Evolutionary conservation across 2,113 vertebrate genomes (phyloP).

Genomic region (Rostratula benghalensis): DNA sequence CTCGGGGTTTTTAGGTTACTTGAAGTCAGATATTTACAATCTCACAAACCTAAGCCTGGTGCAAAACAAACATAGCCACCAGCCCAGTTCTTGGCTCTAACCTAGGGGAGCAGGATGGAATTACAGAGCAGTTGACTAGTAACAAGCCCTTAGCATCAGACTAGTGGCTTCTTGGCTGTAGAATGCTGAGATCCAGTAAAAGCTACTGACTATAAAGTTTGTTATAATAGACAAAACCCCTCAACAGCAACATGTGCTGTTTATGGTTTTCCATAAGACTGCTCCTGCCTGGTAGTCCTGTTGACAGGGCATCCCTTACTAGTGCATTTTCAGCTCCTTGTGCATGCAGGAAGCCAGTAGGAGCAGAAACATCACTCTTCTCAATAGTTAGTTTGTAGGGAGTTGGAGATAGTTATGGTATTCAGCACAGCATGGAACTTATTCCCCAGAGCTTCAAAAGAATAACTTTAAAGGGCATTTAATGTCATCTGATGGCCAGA

Average conservation of each 20-base stretch:
- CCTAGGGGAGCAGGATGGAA: slow-evolving; percentile 52
- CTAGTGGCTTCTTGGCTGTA: slow-evolving; percentile 30
- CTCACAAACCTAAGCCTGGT: not conserved
- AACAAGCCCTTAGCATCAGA: slow-evolving; percentile 41
- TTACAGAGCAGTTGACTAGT: slow-evolving; percentile 18
- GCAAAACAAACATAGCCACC: slow-evolving; percentile 42
- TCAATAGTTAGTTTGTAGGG: not conserved
- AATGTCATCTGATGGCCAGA: not conserved
- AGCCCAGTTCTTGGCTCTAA: slow-evolving; percentile 45
- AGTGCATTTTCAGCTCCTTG: not conserved
- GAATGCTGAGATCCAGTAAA: not conserved
- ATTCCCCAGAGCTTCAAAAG: not conserved
- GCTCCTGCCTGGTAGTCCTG: not conserved
- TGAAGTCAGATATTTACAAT: not conserved
- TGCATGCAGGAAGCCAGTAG: not conserved
- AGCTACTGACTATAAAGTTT: slow-evolving; percentile 23
- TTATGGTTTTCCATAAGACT: slow-evolving; percentile 22
- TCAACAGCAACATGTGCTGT: slow-evolving; percentile 12
- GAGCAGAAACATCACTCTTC: not conserved
- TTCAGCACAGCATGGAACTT: not conserved
- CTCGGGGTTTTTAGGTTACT: not conserved
- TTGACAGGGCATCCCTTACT: slow-evolving; percentile 38
- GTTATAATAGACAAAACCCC: slow-evolving; percentile 39
- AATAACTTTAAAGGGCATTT: not conserved
- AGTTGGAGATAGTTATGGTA: not conserved